phyloP scores from a whole-genome alignment of 92 coral and sea anemone species.

The Hydrozoanthus gracilis region DNA sequence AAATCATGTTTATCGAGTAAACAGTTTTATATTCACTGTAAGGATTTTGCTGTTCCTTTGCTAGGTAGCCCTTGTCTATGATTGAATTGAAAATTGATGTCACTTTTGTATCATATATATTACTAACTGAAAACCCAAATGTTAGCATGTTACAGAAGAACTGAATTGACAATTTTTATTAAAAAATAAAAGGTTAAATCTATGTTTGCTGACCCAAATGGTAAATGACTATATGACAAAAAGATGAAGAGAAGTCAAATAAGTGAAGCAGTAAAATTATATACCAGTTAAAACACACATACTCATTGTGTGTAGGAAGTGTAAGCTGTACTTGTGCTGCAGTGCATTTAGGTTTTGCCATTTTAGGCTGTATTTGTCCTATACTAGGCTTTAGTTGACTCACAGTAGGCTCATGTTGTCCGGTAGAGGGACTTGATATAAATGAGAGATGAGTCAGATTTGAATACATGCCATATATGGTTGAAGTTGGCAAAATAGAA shows the following conservation, averaged over 20 bases:
- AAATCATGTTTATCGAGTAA: too few species aligned
- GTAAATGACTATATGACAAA: background rate
- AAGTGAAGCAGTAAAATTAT: background rate
- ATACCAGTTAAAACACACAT: background rate
- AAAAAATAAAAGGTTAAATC: background rate
- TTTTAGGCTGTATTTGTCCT: too few species aligned
- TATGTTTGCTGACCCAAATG: background rate
- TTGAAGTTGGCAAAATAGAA: too few species aligned
- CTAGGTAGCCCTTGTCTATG: background rate
- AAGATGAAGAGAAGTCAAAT: slow-evolving; percentile 10
- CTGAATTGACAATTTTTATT: background rate
- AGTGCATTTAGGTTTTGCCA: too few species aligned
- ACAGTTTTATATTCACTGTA: background rate
- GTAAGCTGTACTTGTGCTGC: too few species aligned
- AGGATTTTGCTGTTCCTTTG: background rate
- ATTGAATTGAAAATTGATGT: background rate
- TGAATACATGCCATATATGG: background rate
- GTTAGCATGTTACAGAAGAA: background rate
- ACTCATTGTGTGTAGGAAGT: background rate
- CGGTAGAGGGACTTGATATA: background rate
- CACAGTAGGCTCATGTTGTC: too few species aligned
- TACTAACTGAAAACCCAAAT: background rate
- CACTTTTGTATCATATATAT: background rate
- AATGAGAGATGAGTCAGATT: background rate
- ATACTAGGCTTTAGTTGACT: too few species aligned